phyloP scores from a whole-genome alignment of 92 coral and sea anemone genomes.

The Umimayanthus chanpuru region DNA sequence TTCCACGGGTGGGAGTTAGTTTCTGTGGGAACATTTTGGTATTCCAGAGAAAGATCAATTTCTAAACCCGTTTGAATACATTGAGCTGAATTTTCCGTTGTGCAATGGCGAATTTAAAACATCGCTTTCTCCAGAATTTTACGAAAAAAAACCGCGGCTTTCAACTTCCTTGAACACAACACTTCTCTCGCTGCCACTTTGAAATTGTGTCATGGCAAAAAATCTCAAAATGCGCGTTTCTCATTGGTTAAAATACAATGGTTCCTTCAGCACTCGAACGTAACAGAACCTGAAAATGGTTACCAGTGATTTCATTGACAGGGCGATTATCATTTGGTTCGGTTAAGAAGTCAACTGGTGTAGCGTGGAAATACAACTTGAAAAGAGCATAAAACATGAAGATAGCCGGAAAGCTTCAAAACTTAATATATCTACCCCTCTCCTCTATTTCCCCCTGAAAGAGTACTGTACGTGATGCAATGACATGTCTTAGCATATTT shows the following conservation, averaged over 20 bases:
- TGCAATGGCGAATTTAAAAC: not conserved
- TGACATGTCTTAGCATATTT: no score
- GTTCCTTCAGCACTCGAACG: not conserved
- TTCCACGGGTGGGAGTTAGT: not conserved
- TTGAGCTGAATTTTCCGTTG: not conserved
- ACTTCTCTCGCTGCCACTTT: not conserved
- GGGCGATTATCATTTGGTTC: no score
- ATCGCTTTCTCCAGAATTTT: not conserved
- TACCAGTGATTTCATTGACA: no score
- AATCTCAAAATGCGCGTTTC: not conserved
- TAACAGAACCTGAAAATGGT: not conserved
- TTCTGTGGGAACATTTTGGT: conserved; percentile 1
- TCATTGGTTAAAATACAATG: not conserved
- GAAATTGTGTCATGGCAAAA: not conserved
- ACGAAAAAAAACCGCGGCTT: not conserved
- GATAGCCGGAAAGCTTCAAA: no score
- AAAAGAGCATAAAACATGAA: no score
- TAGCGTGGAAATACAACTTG: no score
- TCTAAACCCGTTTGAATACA: not conserved
- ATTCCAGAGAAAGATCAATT: not conserved
- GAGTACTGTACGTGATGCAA: no score
- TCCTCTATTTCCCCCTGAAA: no score
- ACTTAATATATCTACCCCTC: no score
- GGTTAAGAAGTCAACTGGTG: no score
- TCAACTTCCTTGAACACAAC: not conserved